These are phyloP conservation scores for Tenthredo distinguenda DNA, from an alignment of 2,888 invertebrate species.

Conservation along the genomic window DNA sequence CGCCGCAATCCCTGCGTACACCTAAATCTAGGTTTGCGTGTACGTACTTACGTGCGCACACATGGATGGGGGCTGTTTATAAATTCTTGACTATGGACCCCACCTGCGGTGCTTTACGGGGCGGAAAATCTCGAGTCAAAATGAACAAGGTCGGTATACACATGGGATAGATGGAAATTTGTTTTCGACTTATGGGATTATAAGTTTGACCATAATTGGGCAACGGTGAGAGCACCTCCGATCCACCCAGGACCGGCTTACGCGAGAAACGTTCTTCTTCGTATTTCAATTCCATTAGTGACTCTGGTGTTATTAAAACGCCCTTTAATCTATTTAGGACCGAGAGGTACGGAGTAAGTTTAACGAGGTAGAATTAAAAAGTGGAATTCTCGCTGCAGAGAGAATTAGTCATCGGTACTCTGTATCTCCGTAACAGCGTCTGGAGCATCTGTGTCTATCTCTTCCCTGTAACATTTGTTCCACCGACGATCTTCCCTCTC, in stretches of 20 bases:
- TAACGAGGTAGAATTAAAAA: not conserved
- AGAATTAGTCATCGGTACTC: not conserved
- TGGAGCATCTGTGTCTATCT: not conserved
- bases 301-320: slow-evolving; percentile 18
- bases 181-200: slow-evolving; percentile 17
- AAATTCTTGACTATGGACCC: not conserved
- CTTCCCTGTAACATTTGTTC: not conserved
- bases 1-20: slow-evolving; percentile 57
- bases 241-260: not conserved
- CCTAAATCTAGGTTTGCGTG: not conserved
- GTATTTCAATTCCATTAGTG: slow-evolving; percentile 34
- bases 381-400: not conserved
- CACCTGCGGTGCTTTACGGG: not conserved
- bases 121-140: not conserved
- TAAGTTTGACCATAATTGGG: slow-evolving; percentile 27
- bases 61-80: not conserved
- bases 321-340: slow-evolving; percentile 3
- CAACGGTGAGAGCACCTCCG: not conserved
- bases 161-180: slow-evolving; percentile 8
- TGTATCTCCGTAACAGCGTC: not conserved
- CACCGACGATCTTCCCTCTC: not conserved
- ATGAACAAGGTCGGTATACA: not conserved
- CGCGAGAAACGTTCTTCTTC: not conserved
- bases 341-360: not conserved
- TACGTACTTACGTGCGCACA: not conserved